These are phyloP conservation scores for Sorex maritimensis DNA, from an alignment of 2,797 vertebrate species.

Conservation along the genomic window DNA sequence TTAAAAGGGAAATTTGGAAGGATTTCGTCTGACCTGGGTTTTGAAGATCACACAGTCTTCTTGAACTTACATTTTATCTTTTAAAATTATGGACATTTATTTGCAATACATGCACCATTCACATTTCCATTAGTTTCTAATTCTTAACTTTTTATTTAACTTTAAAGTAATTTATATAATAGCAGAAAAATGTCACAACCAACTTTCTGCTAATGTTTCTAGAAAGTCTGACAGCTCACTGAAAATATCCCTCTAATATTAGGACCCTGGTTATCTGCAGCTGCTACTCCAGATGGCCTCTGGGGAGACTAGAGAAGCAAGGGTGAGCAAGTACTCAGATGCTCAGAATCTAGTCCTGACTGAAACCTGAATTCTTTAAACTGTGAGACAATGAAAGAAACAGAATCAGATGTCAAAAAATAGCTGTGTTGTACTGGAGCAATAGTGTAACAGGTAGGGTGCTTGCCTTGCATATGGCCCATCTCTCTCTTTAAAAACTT, in stretches of 20 bases:
- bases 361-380: not conserved
- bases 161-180: conserved; percentile 4
- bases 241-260: not conserved
- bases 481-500: not conserved
- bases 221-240: not conserved
- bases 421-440: too few relatives aligned
- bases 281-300: not conserved
- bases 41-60: not conserved
- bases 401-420: not conserved
- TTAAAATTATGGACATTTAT: conserved; percentile 5
- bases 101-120: not conserved
- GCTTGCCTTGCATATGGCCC: too few relatives aligned
- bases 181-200: not conserved
- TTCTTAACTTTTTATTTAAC: not conserved
- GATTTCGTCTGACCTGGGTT: not conserved
- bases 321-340: rapidly evolving
- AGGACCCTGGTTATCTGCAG: not conserved
- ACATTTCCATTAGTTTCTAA: not conserved
- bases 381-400: not conserved
- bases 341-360: not conserved
- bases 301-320: not conserved
- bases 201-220: conserved; percentile 20
- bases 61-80: conserved; percentile 29
- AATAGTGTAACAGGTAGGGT: too few relatives aligned
- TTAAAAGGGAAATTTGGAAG: not conserved